phyloP scores from a whole-genome alignment of 2,113 vertebrate species.

The Oncorhynchus masou region DNA sequence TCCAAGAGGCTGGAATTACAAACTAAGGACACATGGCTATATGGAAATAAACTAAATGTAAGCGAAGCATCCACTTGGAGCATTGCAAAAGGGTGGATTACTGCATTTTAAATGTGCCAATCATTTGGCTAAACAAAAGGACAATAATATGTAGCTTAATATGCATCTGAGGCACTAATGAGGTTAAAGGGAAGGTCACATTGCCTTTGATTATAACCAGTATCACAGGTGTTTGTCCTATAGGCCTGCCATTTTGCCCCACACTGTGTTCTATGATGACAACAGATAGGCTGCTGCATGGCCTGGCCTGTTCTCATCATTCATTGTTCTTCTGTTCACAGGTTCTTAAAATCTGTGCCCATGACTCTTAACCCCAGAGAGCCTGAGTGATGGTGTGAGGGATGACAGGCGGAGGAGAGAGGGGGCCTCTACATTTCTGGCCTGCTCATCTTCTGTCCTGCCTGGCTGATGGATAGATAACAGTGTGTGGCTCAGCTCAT shows the following conservation, averaged over 20 bases:
- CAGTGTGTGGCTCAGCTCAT: constrained; percentile 50
- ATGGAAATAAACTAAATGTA: no score
- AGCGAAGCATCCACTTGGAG: no score
- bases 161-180: no score
- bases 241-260: background rate
- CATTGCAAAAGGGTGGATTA: no score
- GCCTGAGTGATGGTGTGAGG: constrained; percentile 48
- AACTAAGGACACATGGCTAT: no score
- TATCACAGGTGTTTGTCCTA: constrained; percentile 11
- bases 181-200: no score
- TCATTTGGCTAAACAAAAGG: no score
- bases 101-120: no score
- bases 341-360: constrained; percentile 28
- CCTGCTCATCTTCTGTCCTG: constrained; percentile 53
- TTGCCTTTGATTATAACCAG: no score
- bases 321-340: constrained; percentile 28
- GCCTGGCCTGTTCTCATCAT: constrained; percentile 23
- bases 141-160: no score
- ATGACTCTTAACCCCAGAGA: constrained; percentile 31
- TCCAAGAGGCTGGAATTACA: no score
- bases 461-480: constrained; percentile 57
- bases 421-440: constrained; percentile 52
- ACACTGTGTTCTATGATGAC: no score
- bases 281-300: background rate
- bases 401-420: constrained; percentile 41